Base-by-base conservation (phyloP, 2,888 invertebrate genomes). In the Synanthedon formicaeformis region DNA sequence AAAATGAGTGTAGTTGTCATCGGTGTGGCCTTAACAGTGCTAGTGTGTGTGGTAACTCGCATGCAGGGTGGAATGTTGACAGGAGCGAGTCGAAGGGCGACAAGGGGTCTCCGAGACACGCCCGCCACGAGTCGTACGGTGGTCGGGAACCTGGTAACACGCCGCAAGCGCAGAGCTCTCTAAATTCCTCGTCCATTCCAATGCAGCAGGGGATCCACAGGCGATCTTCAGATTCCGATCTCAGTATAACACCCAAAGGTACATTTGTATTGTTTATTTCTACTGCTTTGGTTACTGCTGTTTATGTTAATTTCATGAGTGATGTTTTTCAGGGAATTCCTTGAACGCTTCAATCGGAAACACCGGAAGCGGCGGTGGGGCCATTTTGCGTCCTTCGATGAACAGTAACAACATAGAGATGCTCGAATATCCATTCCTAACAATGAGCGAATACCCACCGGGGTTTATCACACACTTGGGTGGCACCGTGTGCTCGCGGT, bases 341-440 rank as follows among this genome's bases (percentile, higher is more conserved):
- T 80, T 94, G 81, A 94, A 68, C 85, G 89, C 71, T 67, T 91
- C 71, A 0, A 67, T 68, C 0, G 81, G 69, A 10, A 84, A 79
- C 60, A 87, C 89, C 0, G 85, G 84, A 63, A 89, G 77, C 63
- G 90, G 86, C 64, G 91, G 82, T 53, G 90, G 89, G 73, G 89
- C 91, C 51, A 88, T 91, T 56, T 75, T 91, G 55, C 89, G 92
- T 45, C 90, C 91, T 0, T 89, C 90, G 0, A 90, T 92, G 82
- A 93, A 93, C 69, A 92, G 92, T 64, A 94, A 94, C 58, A 92
- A 92, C 67, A 87, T 96, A 64, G 96, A 97, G 59, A 93, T 97
- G 92, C 80, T 97, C 73, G 98, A 98, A 71, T 98, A 97, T 78
- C 98, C 98, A 0, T 98, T 99, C 75, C 89, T 99, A 52, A 98